These are phyloP conservation scores for Heterochromis multidens DNA, from an alignment of 2,113 vertebrate species.

Conservation along the genomic window DNA sequence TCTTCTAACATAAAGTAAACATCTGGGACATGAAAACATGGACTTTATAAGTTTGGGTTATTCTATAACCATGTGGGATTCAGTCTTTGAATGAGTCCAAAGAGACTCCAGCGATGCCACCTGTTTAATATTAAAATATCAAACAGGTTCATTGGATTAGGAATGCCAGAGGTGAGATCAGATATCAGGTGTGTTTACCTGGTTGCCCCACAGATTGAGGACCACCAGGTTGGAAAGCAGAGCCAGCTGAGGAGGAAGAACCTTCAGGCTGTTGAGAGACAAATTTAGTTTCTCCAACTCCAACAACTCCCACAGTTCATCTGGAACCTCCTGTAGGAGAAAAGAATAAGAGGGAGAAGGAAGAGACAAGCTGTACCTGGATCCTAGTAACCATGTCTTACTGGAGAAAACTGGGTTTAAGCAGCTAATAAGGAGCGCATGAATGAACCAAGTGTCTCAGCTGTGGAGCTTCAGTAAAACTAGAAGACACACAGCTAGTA, in stretches of 20 bases:
- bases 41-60: not conserved
- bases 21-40: not conserved
- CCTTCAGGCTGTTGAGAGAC: constrained; percentile 82
- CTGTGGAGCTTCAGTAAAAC: no score
- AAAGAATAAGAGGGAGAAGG: not conserved
- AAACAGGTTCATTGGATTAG: not conserved
- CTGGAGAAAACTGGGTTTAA: no score
- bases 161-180: not conserved
- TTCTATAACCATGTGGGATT: not conserved
- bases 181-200: constrained; percentile 15
- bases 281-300: constrained; percentile 91
- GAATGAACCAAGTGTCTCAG: no score
- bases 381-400: not conserved
- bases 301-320: constrained; percentile 83
- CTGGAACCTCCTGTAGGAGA: constrained; percentile 69
- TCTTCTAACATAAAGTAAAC: not conserved
- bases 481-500: no score
- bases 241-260: constrained; percentile 76
- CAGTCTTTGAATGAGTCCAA: not conserved
- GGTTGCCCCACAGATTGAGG: constrained; percentile 86
- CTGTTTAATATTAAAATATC: not conserved
- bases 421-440: no score
- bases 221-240: constrained; percentile 83
- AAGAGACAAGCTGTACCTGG: not conserved
- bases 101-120: not conserved